Conservation (phyloP, 2,888 invertebrate species). For the Mythimna vitellina region DNA sequence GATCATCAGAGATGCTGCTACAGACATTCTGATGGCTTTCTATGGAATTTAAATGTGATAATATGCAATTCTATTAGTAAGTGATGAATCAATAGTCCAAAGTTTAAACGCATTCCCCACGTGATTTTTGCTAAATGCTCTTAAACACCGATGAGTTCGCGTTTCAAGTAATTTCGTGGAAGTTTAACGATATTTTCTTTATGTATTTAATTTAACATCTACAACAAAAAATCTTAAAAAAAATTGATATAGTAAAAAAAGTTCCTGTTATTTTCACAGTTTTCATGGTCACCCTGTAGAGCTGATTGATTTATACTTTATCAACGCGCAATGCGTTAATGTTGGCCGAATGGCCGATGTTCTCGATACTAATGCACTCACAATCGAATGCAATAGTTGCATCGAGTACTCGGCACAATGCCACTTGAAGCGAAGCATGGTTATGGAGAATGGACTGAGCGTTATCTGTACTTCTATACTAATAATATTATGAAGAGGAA, state of each 20-base stretch:
- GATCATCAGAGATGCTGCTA: constrained; percentile 41
- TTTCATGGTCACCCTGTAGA: constrained; percentile 61
- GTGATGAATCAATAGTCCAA: constrained; percentile 9
- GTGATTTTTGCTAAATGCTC: neutral
- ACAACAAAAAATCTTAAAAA: too few species aligned
- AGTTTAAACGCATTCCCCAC: neutral
- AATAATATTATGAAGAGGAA: too few species aligned
- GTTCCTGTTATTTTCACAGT: neutral
- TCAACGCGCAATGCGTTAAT: constrained; percentile 74
- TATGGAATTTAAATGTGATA: constrained; percentile 31
- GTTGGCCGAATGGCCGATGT: constrained; percentile 63
- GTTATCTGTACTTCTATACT: too few species aligned
- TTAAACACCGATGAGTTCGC: neutral
- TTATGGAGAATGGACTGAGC: neutral
- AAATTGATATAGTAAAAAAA: neutral
- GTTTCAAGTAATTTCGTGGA: neutral
- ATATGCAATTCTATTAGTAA: neutral
- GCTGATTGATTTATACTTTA: constrained; percentile 75
- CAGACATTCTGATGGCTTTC: constrained; percentile 7
- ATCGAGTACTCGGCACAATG: constrained; percentile 49
- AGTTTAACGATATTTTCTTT: neutral
- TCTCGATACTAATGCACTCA: constrained; percentile 57
- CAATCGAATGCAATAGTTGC: constrained; percentile 52
- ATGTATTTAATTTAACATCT: too few species aligned
- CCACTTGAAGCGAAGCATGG: constrained; percentile 24